A percentile compares a stretch with the other conserved stretches of the same genome.
These are phyloP conservation scores for Anisognathus igniventris DNA, from an alignment of 2,797 vertebrate species.

Conservation along the genomic window DNA sequence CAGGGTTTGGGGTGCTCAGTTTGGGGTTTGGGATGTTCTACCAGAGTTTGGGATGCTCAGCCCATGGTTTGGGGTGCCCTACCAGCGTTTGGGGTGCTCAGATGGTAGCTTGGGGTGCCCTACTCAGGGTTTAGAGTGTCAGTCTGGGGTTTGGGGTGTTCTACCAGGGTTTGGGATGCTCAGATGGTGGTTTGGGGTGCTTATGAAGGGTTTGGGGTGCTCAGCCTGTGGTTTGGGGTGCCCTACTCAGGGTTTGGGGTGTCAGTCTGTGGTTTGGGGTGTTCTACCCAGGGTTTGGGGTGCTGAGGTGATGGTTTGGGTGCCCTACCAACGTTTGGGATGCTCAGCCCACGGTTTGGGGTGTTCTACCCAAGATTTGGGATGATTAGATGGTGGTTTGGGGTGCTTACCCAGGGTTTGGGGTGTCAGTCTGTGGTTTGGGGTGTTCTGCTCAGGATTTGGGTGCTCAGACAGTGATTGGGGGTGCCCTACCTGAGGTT, in stretches of 20 bases:
- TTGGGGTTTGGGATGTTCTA: rapidly evolving
- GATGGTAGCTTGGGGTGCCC: background rate
- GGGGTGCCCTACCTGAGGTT: rapidly evolving
- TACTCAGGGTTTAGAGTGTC: too few relatives aligned
- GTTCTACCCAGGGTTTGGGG: rapidly evolving
- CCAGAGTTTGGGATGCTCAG: rapidly evolving
- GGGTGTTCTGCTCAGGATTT: too few relatives aligned
- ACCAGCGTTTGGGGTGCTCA: rapidly evolving
- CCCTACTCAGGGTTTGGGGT: too few relatives aligned
- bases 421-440: rapidly evolving
- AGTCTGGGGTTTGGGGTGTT: rapidly evolving
- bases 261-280: too few relatives aligned
- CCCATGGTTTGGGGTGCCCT: background rate
- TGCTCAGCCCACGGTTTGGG: too few relatives aligned
- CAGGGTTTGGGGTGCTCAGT: rapidly evolving
- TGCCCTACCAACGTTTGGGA: too few relatives aligned
- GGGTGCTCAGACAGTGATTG: too few relatives aligned
- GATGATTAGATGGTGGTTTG: too few relatives aligned
- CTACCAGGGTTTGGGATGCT: rapidly evolving
- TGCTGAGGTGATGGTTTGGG: rapidly evolving
- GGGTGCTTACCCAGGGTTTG: too few relatives aligned
- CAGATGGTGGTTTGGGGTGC: too few relatives aligned
- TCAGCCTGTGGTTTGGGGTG: background rate
- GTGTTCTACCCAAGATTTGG: rapidly evolving
- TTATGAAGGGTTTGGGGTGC: too few relatives aligned